These are phyloP conservation scores for Papilio dardanus DNA, from an alignment of 1,140 invertebrate species.

Conservation along the genomic window DNA sequence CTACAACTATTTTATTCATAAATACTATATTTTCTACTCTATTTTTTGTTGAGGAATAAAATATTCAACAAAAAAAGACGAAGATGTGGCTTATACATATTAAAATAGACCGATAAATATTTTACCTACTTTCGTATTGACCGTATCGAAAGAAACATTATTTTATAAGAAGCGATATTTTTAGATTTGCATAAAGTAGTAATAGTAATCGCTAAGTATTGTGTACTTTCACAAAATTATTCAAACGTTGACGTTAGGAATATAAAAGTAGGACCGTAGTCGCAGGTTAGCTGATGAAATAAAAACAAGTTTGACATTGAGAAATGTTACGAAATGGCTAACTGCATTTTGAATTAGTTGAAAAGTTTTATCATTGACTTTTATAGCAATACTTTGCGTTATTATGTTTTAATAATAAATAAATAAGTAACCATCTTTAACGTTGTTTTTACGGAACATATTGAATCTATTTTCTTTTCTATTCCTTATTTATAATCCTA, in stretches of 20 bases:
- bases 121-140: not conserved
- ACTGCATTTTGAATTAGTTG: not conserved
- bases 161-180: not conserved
- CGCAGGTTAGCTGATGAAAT: not conserved
- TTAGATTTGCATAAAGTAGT: not conserved
- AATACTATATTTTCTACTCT: too few relatives aligned
- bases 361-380: not conserved
- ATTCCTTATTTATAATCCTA: too few relatives aligned
- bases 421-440: too few relatives aligned
- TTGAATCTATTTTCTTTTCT: too few relatives aligned
- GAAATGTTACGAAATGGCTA: not conserved
- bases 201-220: not conserved
- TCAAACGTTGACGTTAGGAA: not conserved
- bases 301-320: not conserved
- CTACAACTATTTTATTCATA: too few relatives aligned
- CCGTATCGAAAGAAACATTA: not conserved
- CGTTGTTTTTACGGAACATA: too few relatives aligned
- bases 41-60: not conserved
- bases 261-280: not conserved
- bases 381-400: not conserved
- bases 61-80: not conserved
- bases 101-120: not conserved
- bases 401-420: too few relatives aligned
- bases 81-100: not conserved
- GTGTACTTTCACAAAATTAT: not conserved